Conservation (phyloP, 2,888 invertebrate species). For the Spisula solida region DNA sequence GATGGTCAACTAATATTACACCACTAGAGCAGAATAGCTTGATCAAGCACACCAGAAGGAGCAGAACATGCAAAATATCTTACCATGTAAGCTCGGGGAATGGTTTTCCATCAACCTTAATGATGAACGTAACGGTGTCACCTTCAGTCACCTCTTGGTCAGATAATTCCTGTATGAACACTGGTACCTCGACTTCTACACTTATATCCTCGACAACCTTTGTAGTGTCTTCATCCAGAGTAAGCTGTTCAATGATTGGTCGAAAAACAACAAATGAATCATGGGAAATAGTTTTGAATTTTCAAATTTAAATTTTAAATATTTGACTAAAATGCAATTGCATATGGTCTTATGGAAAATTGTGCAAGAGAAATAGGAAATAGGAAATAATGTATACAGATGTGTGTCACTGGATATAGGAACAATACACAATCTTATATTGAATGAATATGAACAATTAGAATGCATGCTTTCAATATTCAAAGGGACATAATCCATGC, state of each 20-base stretch:
- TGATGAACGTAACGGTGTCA: conserved; percentile 84
- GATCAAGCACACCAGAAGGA: too few species aligned
- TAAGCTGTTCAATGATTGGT: conserved; percentile 59
- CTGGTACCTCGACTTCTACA: conserved; percentile 72
- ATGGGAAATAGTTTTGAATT: conserved; percentile 16
- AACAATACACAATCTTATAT: not conserved
- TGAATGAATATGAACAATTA: not conserved
- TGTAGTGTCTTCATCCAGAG: conserved; percentile 70
- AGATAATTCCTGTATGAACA: conserved; percentile 78
- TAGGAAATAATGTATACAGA: not conserved
- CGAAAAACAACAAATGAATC: conserved; percentile 23
- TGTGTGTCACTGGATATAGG: not conserved
- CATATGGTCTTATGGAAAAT: not conserved
- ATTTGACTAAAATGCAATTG: not conserved
- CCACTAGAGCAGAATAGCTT: too few species aligned
- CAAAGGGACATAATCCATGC: conserved; percentile 4
- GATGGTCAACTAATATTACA: too few species aligned
- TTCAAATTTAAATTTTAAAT: conserved; percentile 37
- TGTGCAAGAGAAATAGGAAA: not conserved
- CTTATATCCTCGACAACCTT: conserved; percentile 67
- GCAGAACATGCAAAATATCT: conserved; percentile 31
- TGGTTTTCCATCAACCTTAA: conserved; percentile 87
- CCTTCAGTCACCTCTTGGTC: conserved; percentile 83
- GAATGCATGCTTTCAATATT: not conserved
- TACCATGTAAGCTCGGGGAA: conserved; percentile 91